phyloP scores from a whole-genome alignment of 2,797 vertebrate genomes.

The Myotis findleyi region DNA sequence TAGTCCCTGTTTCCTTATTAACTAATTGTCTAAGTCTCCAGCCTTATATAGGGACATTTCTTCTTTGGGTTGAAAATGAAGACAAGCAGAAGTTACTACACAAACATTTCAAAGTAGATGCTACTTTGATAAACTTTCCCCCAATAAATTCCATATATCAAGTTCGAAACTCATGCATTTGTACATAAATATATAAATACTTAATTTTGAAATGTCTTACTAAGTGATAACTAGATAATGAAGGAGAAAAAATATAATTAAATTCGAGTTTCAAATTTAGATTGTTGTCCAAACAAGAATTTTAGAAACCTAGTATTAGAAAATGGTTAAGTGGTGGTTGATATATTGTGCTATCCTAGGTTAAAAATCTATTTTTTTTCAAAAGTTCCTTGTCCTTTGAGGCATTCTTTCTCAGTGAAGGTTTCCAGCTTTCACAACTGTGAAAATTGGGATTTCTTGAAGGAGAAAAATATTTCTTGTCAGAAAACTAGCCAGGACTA shows the following conservation, averaged over 20 bases:
- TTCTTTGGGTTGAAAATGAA: constrained; percentile 28
- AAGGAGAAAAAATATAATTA: background rate
- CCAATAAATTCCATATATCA: constrained; percentile 23
- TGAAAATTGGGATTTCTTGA: constrained; percentile 55
- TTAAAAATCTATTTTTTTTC: constrained; percentile 59
- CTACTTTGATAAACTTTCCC: background rate
- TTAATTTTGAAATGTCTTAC: constrained; percentile 1
- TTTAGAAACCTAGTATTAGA: background rate
- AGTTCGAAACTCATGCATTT: constrained; percentile 4
- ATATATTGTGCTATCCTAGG: background rate
- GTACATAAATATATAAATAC: background rate
- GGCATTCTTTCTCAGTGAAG: constrained; percentile 10
- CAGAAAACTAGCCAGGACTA: constrained; percentile 43
- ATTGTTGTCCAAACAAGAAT: constrained; percentile 46
- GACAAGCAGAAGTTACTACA: background rate
- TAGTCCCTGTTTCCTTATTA: background rate
- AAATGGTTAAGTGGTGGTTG: constrained; percentile 1
- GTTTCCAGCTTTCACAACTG: constrained; percentile 37
- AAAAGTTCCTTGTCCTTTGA: background rate
- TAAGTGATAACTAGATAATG: background rate
- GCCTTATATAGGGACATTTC: background rate
- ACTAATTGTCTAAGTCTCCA: background rate
- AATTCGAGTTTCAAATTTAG: constrained; percentile 2
- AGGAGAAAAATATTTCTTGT: constrained; percentile 50
- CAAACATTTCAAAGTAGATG: constrained; percentile 25